Evolutionary conservation across 2,797 vertebrate genomes (phyloP).

Genomic region (Pangasius djambal): DNA sequence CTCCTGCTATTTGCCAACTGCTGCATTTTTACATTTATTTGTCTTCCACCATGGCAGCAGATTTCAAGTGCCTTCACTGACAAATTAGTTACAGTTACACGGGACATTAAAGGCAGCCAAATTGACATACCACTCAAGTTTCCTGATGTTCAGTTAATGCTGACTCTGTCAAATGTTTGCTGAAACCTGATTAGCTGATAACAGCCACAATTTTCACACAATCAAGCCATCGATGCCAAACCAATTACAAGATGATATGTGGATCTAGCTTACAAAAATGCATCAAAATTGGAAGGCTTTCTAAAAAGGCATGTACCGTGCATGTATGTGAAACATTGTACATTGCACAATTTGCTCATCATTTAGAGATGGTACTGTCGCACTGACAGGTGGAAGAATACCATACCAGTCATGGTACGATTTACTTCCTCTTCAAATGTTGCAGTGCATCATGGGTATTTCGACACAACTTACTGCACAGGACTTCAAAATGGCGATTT

Average conservation of each 20-base stretch:
- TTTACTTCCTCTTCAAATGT: neutral
- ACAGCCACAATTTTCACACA: neutral
- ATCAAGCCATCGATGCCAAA: neutral
- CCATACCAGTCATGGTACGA: neutral
- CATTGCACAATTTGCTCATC: neutral
- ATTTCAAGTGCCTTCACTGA: neutral
- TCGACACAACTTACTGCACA: neutral
- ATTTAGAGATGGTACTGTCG: neutral
- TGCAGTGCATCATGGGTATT: neutral
- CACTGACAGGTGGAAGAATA: neutral
- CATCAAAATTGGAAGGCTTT: neutral
- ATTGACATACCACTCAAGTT: neutral
- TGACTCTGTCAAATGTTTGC: neutral
- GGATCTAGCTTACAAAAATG: neutral
- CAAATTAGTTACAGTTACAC: neutral
- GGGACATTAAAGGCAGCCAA: neutral
- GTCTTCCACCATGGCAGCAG: neutral
- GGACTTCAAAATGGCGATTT: neutral
- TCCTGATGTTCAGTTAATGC: neutral
- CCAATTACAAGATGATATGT: neutral
- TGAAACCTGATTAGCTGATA: neutral
- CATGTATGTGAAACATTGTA: neutral
- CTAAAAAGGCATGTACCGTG: neutral
- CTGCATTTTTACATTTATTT: neutral
- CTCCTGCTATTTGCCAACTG: neutral